Evolutionary conservation across 1,140 invertebrate species (phyloP).

Genomic region (Cotesia typhae): DNA sequence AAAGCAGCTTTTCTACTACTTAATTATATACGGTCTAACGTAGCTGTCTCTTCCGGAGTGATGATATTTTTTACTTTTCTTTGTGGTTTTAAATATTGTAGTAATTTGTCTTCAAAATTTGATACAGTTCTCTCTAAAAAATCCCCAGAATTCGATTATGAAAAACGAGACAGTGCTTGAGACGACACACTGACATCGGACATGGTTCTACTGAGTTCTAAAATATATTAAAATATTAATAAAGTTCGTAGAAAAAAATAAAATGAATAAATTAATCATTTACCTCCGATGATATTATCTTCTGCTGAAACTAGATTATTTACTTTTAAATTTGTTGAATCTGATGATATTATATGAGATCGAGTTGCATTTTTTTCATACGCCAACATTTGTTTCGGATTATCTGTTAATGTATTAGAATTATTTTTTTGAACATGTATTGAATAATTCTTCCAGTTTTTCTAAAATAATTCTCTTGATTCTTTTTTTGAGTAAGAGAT

Average conservation of each 20-base stretch:
- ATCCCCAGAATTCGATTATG: conserved; percentile 1
- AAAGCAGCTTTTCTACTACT: conserved; percentile 37
- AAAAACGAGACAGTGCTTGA: conserved; percentile 3
- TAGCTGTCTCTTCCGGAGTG: conserved; percentile 34
- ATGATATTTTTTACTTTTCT: conserved; percentile 33
- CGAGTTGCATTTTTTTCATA: background rate
- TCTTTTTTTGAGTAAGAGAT: conserved; percentile 5
- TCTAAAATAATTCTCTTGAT: conserved; percentile 3
- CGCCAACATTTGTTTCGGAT: background rate
- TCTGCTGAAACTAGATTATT: background rate
- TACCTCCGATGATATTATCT: background rate
- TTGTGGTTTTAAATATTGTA: background rate
- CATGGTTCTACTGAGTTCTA: conserved; percentile 14
- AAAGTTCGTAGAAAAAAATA: conserved; percentile 7
- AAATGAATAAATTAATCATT: background rate
- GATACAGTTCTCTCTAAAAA: background rate
- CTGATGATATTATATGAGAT: conserved; percentile 2
- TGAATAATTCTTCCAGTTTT: conserved; percentile 26
- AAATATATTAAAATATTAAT: conserved; percentile 7
- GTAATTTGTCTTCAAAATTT: conserved; percentile 12
- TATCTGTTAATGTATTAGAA: background rate
- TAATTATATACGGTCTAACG: conserved; percentile 41
- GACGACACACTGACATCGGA: background rate
- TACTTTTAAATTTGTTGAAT: background rate
- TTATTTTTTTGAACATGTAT: background rate